phyloP scores from a whole-genome alignment of 2,797 vertebrate species.

The Florisuga fusca region DNA sequence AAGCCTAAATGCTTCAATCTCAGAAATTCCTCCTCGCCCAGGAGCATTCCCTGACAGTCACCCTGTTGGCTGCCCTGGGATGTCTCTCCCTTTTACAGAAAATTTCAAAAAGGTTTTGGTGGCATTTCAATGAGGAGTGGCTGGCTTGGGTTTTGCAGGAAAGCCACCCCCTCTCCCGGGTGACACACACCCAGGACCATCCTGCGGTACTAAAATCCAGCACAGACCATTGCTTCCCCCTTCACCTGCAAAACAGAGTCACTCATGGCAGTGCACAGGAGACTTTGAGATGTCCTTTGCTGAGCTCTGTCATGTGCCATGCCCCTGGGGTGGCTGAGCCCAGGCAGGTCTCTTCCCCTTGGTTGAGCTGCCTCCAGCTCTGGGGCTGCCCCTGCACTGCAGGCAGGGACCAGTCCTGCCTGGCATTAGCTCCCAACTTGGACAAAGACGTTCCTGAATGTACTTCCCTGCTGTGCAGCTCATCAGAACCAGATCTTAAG shows the following conservation, averaged over 20 bases:
- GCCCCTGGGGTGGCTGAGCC: neutral
- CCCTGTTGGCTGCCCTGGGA: neutral
- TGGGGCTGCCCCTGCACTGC: neutral
- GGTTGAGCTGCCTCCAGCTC: rapidly evolving
- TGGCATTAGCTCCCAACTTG: rapidly evolving
- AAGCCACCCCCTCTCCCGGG: neutral
- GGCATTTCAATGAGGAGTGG: rapidly evolving
- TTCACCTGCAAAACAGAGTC: neutral
- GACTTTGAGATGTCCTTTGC: neutral
- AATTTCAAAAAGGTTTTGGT: neutral
- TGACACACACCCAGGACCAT: too few species aligned
- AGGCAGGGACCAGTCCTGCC: neutral
- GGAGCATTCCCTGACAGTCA: neutral
- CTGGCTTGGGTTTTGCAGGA: neutral
- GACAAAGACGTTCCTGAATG: neutral
- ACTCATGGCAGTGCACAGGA: rapidly evolving
- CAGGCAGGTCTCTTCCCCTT: neutral
- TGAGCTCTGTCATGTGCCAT: rapidly evolving
- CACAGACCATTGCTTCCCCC: neutral
- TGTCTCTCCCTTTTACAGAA: neutral
- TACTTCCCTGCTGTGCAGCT: neutral
- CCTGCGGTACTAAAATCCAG: neutral
- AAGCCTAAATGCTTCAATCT: neutral
- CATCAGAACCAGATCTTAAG: neutral
- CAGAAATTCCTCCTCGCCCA: neutral